Evolutionary conservation across 1,140 invertebrate species (phyloP).

Genomic region (Metopolophium dirhodum): DNA sequence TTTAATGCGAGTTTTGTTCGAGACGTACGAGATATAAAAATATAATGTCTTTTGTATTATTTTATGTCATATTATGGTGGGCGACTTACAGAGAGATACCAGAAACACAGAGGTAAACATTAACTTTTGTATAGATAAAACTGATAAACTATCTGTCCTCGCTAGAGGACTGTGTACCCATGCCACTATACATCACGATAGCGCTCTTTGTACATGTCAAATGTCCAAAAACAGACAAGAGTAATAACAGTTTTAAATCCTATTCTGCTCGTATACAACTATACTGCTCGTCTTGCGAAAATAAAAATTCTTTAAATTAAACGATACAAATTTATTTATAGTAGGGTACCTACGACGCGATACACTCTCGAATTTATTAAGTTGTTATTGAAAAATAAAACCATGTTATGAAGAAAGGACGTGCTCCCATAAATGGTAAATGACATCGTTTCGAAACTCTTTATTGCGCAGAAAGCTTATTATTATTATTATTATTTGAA

Average conservation of each 20-base stretch:
- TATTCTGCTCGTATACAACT: background rate
- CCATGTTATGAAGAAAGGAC: background rate
- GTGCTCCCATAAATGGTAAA: background rate
- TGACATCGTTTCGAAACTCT: background rate
- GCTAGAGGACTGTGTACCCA: too few species aligned
- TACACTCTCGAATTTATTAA: background rate
- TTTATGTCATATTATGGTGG: background rate
- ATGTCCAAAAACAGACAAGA: background rate
- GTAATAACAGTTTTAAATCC: background rate
- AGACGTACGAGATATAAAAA: slow-evolving; percentile 27
- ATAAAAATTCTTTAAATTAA: background rate
- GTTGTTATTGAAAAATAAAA: slow-evolving; percentile 6
- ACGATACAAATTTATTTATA: background rate
- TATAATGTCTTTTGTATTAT: slow-evolving; percentile 39
- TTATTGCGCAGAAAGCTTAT: background rate
- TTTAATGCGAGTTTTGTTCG: slow-evolving; percentile 30
- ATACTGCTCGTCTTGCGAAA: background rate
- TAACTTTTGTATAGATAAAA: slow-evolving; percentile 24
- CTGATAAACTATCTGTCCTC: background rate
- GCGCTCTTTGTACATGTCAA: background rate
- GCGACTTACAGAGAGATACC: slow-evolving; percentile 12
- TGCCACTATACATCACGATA: background rate
- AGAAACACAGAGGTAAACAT: background rate
- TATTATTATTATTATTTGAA: slow-evolving; percentile 10
- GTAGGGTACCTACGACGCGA: background rate